A percentile compares a stretch with the other conserved stretches of the same genome.
These are phyloP conservation scores for Helogale parvula DNA, from an alignment of 2,113 vertebrate genomes.

Conservation along the genomic window DNA sequence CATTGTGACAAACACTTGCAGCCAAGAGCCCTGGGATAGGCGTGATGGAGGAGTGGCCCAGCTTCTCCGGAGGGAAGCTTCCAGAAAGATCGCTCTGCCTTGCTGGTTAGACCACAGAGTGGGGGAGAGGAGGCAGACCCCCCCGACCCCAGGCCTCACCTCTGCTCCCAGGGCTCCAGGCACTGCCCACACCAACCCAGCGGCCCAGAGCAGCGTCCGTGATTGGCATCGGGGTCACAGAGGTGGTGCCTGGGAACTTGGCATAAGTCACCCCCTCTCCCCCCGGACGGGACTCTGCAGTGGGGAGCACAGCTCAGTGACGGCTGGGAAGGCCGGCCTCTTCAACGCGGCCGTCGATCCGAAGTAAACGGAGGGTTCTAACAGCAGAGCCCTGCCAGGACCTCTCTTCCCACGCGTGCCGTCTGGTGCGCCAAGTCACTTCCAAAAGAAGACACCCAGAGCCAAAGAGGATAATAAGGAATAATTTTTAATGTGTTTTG, in stretches of 20 bases:
- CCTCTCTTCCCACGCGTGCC: not conserved
- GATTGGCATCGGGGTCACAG: not conserved
- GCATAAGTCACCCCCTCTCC: not conserved
- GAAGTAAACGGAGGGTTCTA: slow-evolving; percentile 63
- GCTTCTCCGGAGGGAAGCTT: not conserved
- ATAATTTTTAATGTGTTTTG: not conserved
- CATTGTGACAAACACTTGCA: fast-evolving
- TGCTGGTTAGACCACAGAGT: not conserved
- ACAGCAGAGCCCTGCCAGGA: not conserved
- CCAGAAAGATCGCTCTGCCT: not conserved
- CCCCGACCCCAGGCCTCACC: not conserved
- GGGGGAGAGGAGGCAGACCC: not conserved
- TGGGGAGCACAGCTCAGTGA: slow-evolving; percentile 58
- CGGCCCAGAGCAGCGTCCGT: not conserved
- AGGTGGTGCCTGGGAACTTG: not conserved
- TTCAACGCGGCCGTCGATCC: slow-evolving; percentile 62
- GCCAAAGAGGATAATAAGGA: not conserved
- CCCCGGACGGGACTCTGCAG: not conserved
- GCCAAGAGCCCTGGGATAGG: not conserved
- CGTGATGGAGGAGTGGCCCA: not conserved
- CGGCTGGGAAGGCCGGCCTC: not conserved
- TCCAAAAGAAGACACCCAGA: not conserved
- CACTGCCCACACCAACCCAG: fast-evolving
- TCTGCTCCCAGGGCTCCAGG: not conserved
- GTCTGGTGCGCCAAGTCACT: not conserved